Evolutionary conservation across 2,113 vertebrate species (phyloP).

Genomic region (Thalassoma bifasciatum): DNA sequence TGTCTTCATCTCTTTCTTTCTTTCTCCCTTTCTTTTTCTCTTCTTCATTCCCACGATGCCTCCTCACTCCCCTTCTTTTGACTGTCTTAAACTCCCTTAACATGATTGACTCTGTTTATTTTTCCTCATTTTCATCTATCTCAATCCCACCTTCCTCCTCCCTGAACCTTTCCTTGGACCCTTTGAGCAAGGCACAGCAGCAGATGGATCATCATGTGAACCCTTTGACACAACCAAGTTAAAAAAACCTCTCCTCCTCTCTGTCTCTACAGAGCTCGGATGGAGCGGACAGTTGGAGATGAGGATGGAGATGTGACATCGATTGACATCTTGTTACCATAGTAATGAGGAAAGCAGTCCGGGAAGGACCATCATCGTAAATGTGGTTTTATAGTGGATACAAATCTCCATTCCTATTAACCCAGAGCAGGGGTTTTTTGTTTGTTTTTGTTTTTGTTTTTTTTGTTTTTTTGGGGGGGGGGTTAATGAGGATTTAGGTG

Average conservation of each 20-base stretch:
- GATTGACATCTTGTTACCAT: slow-evolving; percentile 67
- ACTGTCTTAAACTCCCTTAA: too few species aligned
- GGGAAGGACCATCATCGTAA: slow-evolving; percentile 18
- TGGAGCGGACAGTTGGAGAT: slow-evolving; percentile 58
- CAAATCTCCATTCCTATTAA: neutral
- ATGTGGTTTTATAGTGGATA: neutral
- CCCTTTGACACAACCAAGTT: neutral
- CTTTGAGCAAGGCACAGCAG: slow-evolving; percentile 46
- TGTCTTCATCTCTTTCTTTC: neutral
- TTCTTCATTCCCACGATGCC: neutral
- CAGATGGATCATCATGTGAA: slow-evolving; percentile 34
- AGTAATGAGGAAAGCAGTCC: slow-evolving; percentile 30
- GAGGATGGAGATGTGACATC: slow-evolving; percentile 50
- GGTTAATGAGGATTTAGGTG: neutral
- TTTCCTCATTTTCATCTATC: neutral
- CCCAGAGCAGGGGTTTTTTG: too few species aligned
- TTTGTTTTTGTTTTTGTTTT: too few species aligned
- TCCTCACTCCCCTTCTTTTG: neutral
- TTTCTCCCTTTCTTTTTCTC: neutral
- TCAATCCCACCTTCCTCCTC: neutral
- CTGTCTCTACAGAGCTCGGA: slow-evolving; percentile 46
- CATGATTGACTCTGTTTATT: too few species aligned
- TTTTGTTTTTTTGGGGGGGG: too few species aligned
- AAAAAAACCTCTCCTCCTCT: slow-evolving; percentile 1
- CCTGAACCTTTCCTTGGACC: slow-evolving; percentile 1